Evolutionary conservation across 2,888 invertebrate genomes (phyloP).

Genomic region (Aquatica leii): DNA sequence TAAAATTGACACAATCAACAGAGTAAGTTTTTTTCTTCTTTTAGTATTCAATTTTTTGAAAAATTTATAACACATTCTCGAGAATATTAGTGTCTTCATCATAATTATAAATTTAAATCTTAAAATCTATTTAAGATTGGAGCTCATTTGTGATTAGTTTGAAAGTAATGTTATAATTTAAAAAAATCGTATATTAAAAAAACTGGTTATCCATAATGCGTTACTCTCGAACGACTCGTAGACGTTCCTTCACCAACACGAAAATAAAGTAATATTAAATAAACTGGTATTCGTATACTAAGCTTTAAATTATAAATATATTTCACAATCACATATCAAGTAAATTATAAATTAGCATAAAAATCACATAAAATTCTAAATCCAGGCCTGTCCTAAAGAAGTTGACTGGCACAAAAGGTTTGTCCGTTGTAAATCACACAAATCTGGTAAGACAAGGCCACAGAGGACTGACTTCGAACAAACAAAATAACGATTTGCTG

Average conservation of each 20-base stretch:
- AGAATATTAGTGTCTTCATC: no score
- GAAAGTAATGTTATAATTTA: no score
- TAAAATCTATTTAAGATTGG: no score
- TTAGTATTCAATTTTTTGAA: no score
- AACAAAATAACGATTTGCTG: no score
- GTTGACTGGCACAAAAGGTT: constrained; percentile 60
- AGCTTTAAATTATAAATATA: constrained; percentile 35
- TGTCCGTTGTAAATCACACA: constrained; percentile 59
- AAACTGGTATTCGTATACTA: constrained; percentile 26
- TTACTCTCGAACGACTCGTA: constrained; percentile 15
- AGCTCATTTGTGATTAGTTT: no score
- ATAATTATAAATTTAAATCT: no score
- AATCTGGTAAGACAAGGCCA: constrained; percentile 42
- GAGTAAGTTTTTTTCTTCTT: no score
- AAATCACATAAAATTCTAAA: constrained; percentile 60
- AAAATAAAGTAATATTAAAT: constrained; percentile 26
- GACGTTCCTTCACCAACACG: constrained; percentile 17
- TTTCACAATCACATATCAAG: constrained; percentile 47
- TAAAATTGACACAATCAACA: no score
- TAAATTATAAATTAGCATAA: constrained; percentile 60
- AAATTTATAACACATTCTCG: no score
- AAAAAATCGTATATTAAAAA: not conserved
- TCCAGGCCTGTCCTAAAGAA: constrained; percentile 55
- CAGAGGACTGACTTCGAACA: no score
- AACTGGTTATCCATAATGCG: not conserved